A percentile compares a stretch with the other conserved stretches of the same genome.
Conservation (phyloP, 2,888 invertebrate genomes). For the Trypoxylon attenuatum region DNA sequence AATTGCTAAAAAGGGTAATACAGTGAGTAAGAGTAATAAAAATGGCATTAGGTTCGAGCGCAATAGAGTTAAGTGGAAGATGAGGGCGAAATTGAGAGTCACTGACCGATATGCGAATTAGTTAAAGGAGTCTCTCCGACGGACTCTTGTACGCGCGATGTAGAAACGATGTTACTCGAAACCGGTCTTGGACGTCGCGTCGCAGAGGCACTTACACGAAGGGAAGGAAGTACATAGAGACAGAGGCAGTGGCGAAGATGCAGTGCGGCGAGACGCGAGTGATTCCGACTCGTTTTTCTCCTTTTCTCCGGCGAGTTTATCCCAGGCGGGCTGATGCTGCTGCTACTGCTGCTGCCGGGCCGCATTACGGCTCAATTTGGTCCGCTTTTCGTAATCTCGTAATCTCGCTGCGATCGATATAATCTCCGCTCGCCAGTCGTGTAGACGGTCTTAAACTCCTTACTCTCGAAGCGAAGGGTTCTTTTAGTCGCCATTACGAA, state of each 20-base stretch:
- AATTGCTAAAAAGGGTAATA: too few species aligned
- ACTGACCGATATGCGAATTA: slow-evolving; percentile 57
- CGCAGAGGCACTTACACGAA: neutral
- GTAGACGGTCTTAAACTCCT: slow-evolving; percentile 44
- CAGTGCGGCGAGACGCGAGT: too few species aligned
- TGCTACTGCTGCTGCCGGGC: too few species aligned
- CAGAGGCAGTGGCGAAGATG: too few species aligned
- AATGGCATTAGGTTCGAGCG: too few species aligned
- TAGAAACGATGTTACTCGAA: slow-evolving; percentile 65
- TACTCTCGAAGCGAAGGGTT: slow-evolving; percentile 35
- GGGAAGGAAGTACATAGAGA: too few species aligned
- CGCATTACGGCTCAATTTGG: slow-evolving; percentile 60
- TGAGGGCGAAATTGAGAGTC: slow-evolving; percentile 40
- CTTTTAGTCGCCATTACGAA: slow-evolving; percentile 47
- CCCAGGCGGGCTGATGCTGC: slow-evolving; percentile 42
- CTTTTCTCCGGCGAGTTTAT: slow-evolving; percentile 51
- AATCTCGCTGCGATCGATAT: slow-evolving; percentile 59
- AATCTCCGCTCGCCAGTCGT: slow-evolving; percentile 52
- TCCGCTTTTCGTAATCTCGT: slow-evolving; percentile 59
- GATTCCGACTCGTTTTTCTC: slow-evolving; percentile 52
- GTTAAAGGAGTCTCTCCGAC: slow-evolving; percentile 59
- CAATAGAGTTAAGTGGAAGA: too few species aligned
- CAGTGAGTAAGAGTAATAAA: too few species aligned
- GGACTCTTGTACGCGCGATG: slow-evolving; percentile 66
- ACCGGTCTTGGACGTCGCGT: slow-evolving; percentile 60